Evolutionary conservation across 2,797 vertebrate species (phyloP).

Genomic region (Phalloptychus januarius): DNA sequence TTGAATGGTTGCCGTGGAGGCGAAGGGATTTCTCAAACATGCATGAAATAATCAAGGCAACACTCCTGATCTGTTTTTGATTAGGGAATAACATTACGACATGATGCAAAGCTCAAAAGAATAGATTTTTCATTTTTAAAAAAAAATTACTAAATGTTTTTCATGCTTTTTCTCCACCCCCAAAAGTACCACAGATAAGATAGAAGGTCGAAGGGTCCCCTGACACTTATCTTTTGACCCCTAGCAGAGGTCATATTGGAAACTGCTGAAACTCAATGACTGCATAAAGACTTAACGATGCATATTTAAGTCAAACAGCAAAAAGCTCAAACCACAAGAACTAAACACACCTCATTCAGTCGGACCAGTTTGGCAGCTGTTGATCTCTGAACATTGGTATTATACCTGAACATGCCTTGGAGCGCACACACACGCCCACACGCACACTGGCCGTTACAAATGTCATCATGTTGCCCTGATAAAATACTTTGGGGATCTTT

Average conservation of each 20-base stretch:
- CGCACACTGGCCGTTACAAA: not conserved
- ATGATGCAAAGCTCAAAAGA: no score
- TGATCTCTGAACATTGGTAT: not conserved
- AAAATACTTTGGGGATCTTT: not conserved
- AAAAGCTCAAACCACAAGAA: not conserved
- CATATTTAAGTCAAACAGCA: not conserved
- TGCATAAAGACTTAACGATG: no score
- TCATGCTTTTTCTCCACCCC: not conserved
- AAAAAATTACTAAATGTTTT: not conserved
- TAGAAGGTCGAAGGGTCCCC: not conserved
- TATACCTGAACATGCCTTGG: conserved; percentile 8
- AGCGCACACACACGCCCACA: no score
- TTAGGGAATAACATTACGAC: no score
- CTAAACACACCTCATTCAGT: not conserved
- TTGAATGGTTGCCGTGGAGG: no score
- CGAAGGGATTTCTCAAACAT: no score
- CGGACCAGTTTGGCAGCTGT: conserved; percentile 44
- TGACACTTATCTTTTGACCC: not conserved
- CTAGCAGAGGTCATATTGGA: not conserved
- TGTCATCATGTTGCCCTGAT: not conserved
- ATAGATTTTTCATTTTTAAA: not conserved
- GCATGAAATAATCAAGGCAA: no score
- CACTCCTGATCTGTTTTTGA: no score
- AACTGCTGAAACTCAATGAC: not conserved
- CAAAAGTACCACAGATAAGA: not conserved